Evolutionary conservation across 2,797 vertebrate species (phyloP).

Genomic region (Pachyuromys duprasi): DNA sequence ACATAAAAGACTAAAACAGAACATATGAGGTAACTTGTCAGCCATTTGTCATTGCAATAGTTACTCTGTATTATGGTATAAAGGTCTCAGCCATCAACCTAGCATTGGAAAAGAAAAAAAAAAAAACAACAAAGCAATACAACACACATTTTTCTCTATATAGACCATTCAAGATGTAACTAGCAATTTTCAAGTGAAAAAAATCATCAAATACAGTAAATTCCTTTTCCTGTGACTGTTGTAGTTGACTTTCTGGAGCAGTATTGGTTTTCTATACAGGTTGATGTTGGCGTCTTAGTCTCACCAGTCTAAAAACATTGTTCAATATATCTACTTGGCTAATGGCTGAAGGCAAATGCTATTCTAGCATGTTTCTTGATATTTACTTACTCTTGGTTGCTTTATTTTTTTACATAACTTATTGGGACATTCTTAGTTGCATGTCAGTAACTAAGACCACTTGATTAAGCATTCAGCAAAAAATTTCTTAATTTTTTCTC

Average conservation of each 20-base stretch:
- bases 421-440: background rate
- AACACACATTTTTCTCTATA: background rate
- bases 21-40: background rate
- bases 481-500: background rate
- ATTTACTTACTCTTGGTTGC: background rate
- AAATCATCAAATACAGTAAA: background rate
- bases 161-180: background rate
- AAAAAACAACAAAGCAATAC: background rate
- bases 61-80: background rate
- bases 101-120: background rate
- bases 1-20: background rate
- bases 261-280: slow-evolving; percentile 27
- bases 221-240: background rate
- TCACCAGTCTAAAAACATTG: background rate
- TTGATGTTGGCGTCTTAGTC: background rate
- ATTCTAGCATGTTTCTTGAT: background rate
- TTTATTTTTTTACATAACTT: background rate
- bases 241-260: background rate
- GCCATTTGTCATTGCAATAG: background rate
- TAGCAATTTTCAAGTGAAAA: background rate
- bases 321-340: background rate
- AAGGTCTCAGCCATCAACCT: background rate
- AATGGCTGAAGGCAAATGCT: background rate
- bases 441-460: background rate
- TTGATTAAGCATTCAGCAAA: background rate